These are phyloP conservation scores for Teleogryllus oceanicus DNA, from an alignment of 2,888 invertebrate species.

Conservation along the genomic window DNA sequence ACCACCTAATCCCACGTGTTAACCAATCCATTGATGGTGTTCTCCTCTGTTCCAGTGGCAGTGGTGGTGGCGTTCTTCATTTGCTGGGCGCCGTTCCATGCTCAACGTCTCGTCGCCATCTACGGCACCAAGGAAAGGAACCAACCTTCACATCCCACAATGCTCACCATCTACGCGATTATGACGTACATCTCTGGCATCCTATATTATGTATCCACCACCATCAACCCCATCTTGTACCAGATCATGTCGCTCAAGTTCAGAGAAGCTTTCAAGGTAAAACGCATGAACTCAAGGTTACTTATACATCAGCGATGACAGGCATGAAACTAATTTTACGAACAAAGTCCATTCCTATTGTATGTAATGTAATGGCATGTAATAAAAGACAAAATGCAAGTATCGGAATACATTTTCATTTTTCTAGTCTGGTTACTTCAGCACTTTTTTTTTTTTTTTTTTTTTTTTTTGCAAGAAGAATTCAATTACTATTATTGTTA, in stretches of 20 bases:
- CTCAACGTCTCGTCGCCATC: constrained; percentile 79
- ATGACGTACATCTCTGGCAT: constrained; percentile 52
- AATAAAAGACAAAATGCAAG: no score
- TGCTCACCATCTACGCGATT: constrained; percentile 42
- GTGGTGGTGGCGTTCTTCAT: constrained; percentile 87
- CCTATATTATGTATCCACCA: constrained; percentile 52
- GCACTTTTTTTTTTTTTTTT: no score
- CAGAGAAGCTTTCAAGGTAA: constrained; percentile 50
- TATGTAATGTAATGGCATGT: no score
- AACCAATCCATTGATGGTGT: constrained; percentile 29
- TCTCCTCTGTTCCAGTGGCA: constrained; percentile 63
- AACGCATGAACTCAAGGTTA: no score
- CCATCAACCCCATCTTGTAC: constrained; percentile 54
- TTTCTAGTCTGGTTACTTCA: no score
- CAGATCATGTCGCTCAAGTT: constrained; percentile 53
- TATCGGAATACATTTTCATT: no score
- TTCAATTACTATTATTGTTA: no score
- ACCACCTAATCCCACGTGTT: background rate
- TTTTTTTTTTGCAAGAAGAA: no score
- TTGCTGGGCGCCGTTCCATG: constrained; percentile 92
- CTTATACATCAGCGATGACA: no score
- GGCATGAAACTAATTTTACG: no score
- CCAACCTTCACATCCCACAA: constrained; percentile 39
- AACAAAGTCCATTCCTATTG: no score
- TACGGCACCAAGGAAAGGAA: constrained; percentile 57